Base-by-base conservation (phyloP, 2,797 vertebrate genomes). In the Enteromius radiatus region DNA sequence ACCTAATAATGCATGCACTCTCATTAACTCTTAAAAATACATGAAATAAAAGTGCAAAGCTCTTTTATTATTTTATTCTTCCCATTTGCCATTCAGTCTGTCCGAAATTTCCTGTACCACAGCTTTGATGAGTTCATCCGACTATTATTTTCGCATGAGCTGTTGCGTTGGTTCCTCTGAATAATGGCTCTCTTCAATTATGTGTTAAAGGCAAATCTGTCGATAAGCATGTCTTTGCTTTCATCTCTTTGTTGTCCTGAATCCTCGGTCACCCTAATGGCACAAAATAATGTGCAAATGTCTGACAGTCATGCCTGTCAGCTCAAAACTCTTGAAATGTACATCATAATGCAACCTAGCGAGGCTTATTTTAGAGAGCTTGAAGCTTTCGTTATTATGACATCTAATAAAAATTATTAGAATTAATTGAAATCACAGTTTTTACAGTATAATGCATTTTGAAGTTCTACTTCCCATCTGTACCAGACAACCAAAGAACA, bases 161-260 rank as follows among this genome's bases (percentile, higher is more conserved):
- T 52, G 19, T 33, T 45, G 69, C 3, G 4, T 28, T 31, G 17
- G 45, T 36, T 54, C 17, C 17, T n/a, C 15, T 54, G 28, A 65
- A 73, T 49, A 81, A 81, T 73, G 56, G 15, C 41, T 63, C 43
- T 49, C 26, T 73, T 81, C 41, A 64, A 73, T 74, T 33, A 63
- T 26, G 41, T 61, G 78, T 75, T 41, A 67, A 54, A 54, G 38
- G 45, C 10, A 28, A 81, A 81, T 65, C 17, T 63, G 54, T 49
- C 63, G 41, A 47, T 49, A 36, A 63, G 52, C 67, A 23, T 38
- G 15, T 75, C 45, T 65, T 65, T 54, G 28, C 59, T 41, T 23
- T 52, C 43, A 75, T 75, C n/a, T 65, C n/a, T 52, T 52, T 65
- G 65, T 43, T 59, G 17, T 80, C 65, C 33, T 59, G 59, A 26